A percentile compares a stretch with the other conserved stretches of the same genome.
phyloP scores from a whole-genome alignment of 2,888 invertebrate species.

The Baccha elongata region DNA sequence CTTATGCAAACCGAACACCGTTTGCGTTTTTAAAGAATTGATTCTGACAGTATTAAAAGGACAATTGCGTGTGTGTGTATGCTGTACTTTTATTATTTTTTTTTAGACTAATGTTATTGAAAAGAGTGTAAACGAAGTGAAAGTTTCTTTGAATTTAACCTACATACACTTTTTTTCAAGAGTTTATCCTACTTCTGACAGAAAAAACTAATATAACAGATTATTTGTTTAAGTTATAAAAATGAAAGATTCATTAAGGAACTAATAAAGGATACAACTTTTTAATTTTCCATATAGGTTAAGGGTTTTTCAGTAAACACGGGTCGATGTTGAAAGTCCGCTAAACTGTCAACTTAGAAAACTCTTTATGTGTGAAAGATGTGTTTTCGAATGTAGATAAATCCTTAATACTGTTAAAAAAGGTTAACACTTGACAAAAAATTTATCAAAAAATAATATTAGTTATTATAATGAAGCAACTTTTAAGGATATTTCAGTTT shows the following conservation, averaged over 20 bases:
- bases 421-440: slow-evolving; percentile 16
- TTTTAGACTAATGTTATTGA: slow-evolving; percentile 1
- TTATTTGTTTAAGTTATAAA: too few relatives aligned
- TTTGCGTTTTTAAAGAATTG: not conserved
- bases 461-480: slow-evolving; percentile 24
- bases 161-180: too few relatives aligned
- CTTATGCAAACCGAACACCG: not conserved
- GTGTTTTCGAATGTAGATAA: not conserved
- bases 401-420: slow-evolving; percentile 40
- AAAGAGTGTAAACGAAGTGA: slow-evolving; percentile 14
- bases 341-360: too few relatives aligned
- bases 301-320: too few relatives aligned
- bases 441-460: slow-evolving; percentile 38
- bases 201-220: too few relatives aligned
- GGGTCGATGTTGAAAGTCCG: too few relatives aligned
- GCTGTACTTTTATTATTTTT: slow-evolving; percentile 17
- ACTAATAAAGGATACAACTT: too few relatives aligned
- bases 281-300: too few relatives aligned
- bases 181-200: too few relatives aligned
- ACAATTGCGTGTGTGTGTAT: slow-evolving; percentile 12
- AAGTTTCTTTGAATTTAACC: slow-evolving; percentile 46
- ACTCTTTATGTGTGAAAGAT: not conserved
- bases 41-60: slow-evolving; percentile 30
- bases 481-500: slow-evolving; percentile 46
- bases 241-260: too few relatives aligned